Base-by-base conservation (phyloP, 2,888 invertebrate species). In the Oscheius onirici region DNA sequence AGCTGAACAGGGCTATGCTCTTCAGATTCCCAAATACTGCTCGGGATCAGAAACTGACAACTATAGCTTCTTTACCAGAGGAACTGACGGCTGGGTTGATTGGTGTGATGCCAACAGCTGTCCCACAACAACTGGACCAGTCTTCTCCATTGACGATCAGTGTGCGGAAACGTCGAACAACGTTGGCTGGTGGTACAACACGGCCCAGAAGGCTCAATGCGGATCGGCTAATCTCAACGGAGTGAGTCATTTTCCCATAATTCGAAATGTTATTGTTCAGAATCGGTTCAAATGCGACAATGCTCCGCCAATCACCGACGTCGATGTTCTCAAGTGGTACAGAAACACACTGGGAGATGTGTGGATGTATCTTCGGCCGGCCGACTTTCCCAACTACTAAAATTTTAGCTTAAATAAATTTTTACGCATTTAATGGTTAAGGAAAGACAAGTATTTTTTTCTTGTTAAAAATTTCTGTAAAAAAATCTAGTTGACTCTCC, bases 141-240 rank as follows among this genome's bases (percentile, higher is more conserved):
- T 13, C 13, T 22, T 20, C n/a, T 15, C 24, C 20, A 52, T 0
- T 20, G n/a, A 26, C 3, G 8, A 13, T 55, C 2, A 24, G 3
- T 82, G 82, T 61, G 76, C 82, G 22, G 66, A 72, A 43, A 55
- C 72, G n/a, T 81, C 75, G 72, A 76, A 75, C 58, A 79, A 79
- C 69, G 80, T 80, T 24, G 83, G 83, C 40, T 83, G 76, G 77
- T 83, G 83, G 83, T 83, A 75, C 52, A 77, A 75, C 55, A 70
- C 69, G 17, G 60, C 22, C 5, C 28, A 11, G 34, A 34, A 34
- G 34, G 34, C 28, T 34, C 24, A 67, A 13, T 83, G 83, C 68
- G 83, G 83, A 28, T 73, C 74, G 2, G 83, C 81, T 43, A 79
- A 83, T 46, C 67, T 83, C 57, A 83, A 83, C 55, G 83, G 83